A percentile compares a stretch with the other conserved stretches of the same genome.
These are phyloP conservation scores for Pammene aurita DNA, from an alignment of 2,888 invertebrate species.

Conservation along the genomic window DNA sequence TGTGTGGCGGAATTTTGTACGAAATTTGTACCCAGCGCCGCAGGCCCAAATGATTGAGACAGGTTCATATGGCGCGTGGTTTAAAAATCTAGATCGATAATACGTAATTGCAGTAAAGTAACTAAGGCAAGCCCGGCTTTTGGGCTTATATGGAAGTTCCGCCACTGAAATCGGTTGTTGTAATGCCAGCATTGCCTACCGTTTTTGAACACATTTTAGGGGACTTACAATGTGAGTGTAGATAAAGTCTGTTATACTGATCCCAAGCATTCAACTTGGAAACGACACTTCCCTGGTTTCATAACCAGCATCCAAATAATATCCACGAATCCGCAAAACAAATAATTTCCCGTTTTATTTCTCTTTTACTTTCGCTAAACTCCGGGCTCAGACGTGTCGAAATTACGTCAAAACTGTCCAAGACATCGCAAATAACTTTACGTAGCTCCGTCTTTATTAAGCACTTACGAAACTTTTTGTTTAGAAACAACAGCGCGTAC, in stretches of 20 bases:
- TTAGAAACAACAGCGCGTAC: slow-evolving; percentile 24
- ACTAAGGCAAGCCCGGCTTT: too few relatives aligned
- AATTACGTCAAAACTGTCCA: slow-evolving; percentile 33
- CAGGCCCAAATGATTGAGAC: too few relatives aligned
- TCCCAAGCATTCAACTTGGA: background rate
- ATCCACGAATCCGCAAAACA: slow-evolving; percentile 3
- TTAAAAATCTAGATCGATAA: too few relatives aligned
- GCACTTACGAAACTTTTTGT: slow-evolving; percentile 30
- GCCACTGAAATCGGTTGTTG: too few relatives aligned
- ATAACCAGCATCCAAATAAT: slow-evolving; percentile 1
- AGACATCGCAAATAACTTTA: slow-evolving; percentile 24
- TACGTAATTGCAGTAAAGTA: too few relatives aligned
- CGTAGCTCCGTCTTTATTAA: slow-evolving; percentile 22
- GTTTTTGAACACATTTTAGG: too few relatives aligned
- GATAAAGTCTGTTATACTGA: background rate
- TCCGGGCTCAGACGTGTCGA: slow-evolving; percentile 22
- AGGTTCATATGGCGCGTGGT: too few relatives aligned
- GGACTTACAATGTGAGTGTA: too few relatives aligned
- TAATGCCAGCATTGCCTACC: too few relatives aligned
- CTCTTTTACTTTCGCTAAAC: slow-evolving; percentile 19
- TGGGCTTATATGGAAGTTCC: too few relatives aligned
- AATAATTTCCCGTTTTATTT: slow-evolving; percentile 18
- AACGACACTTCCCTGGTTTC: background rate
- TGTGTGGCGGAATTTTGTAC: too few relatives aligned
- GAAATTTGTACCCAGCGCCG: too few relatives aligned